phyloP scores from a whole-genome alignment of 2,113 vertebrate genomes.

The Sebastes schlegelii region DNA sequence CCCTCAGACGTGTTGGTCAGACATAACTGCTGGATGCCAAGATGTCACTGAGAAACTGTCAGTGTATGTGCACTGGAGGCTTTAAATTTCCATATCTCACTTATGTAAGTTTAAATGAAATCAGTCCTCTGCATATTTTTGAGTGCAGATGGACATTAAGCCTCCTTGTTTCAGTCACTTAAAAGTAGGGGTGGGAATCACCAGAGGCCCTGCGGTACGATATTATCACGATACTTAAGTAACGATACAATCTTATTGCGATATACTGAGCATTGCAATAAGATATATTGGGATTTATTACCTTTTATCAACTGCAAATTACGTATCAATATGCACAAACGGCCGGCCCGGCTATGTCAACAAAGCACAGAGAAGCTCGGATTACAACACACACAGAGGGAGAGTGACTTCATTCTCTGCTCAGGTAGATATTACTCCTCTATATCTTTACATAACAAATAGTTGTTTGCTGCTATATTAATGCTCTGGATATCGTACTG shows the following conservation, averaged over 20 bases:
- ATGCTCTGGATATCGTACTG: not conserved
- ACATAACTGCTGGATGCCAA: not conserved
- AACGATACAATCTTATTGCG: too few species aligned
- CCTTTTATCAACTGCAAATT: too few species aligned
- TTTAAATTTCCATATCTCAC: not conserved
- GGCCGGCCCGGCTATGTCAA: too few species aligned
- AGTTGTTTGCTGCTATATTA: not conserved
- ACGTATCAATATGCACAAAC: not conserved
- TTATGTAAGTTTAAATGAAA: not conserved
- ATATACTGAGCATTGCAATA: too few species aligned
- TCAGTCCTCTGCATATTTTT: too few species aligned
- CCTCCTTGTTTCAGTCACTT: too few species aligned
- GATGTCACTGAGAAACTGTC: not conserved
- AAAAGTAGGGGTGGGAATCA: too few species aligned
- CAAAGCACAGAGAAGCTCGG: too few species aligned
- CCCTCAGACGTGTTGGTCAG: not conserved
- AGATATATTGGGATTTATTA: too few species aligned
- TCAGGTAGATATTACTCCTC: not conserved
- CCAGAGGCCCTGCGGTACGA: too few species aligned
- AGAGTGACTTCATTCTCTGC: not conserved
- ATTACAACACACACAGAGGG: not conserved
- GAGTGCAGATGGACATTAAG: too few species aligned
- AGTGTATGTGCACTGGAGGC: not conserved
- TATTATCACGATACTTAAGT: too few species aligned
- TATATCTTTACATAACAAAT: not conserved